Conservation (phyloP, 2,113 vertebrate genomes). For the Pelvicachromis taeniatus region DNA sequence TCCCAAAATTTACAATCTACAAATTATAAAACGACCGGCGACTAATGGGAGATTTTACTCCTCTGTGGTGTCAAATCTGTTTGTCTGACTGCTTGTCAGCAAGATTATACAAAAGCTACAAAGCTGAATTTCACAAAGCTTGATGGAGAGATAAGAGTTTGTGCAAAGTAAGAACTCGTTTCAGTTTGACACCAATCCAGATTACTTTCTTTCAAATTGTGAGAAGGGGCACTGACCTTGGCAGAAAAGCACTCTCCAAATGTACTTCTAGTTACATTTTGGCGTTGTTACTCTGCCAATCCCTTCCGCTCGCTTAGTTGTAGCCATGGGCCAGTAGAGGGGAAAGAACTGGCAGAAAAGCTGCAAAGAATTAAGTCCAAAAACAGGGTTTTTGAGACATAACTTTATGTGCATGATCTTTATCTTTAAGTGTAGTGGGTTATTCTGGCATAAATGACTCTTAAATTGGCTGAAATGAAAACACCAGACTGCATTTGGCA, state of each 20-base stretch:
- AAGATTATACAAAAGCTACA: not conserved
- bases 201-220: not conserved
- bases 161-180: not conserved
- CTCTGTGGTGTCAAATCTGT: not conserved
- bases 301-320: constrained; percentile 16
- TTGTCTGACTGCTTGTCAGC: not conserved
- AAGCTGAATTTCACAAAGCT: not conserved
- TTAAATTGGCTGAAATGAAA: not conserved
- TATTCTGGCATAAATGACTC: constrained; percentile 16
- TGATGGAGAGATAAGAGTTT: not conserved
- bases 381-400: constrained; percentile 14
- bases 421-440: constrained; percentile 32
- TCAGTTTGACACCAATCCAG: not conserved
- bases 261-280: not conserved
- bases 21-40: not conserved
- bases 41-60: not conserved
- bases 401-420: constrained; percentile 15
- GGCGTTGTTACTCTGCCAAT: constrained; percentile 19
- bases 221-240: not conserved
- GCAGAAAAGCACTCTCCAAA: not conserved
- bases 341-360: constrained; percentile 1
- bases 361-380: not conserved
- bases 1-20: not conserved
- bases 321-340: constrained; percentile 8
- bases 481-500: constrained; percentile 11